Conservation (phyloP, 2,113 vertebrate species). For the Xyrauchen texanus region DNA sequence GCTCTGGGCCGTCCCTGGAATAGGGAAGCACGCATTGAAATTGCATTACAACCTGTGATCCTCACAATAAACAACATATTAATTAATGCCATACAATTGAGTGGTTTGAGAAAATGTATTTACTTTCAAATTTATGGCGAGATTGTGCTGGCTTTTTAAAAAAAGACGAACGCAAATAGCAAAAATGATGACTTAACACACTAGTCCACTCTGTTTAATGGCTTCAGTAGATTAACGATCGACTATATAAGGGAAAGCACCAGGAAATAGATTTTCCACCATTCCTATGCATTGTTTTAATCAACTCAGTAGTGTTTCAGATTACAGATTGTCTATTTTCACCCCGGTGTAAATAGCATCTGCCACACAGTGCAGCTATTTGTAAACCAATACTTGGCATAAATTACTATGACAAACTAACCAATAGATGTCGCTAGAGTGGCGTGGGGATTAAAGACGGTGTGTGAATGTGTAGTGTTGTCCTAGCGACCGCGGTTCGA, state of each 20-base stretch:
- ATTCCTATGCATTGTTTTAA: slow-evolving; percentile 42
- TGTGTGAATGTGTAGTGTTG: too few species aligned
- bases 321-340: slow-evolving; percentile 6
- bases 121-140: slow-evolving; percentile 47
- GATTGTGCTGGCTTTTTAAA: slow-evolving; percentile 56
- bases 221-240: slow-evolving; percentile 53
- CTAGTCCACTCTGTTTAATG: slow-evolving; percentile 49
- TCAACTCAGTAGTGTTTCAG: slow-evolving; percentile 20
- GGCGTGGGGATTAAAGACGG: too few species aligned
- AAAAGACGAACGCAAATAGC: slow-evolving; percentile 45
- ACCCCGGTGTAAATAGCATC: too few species aligned
- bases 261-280: slow-evolving; percentile 27
- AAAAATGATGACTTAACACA: slow-evolving; percentile 54
- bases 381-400: background rate
- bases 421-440: too few species aligned
- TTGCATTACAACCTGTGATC: slow-evolving; percentile 36
- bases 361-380: too few species aligned
- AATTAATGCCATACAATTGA: slow-evolving; percentile 40
- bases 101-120: slow-evolving; percentile 51
- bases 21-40: slow-evolving; percentile 43
- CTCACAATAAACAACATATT: slow-evolving; percentile 46
- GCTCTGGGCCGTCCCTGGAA: slow-evolving; percentile 90
- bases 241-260: slow-evolving; percentile 43
- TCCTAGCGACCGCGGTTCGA: too few species aligned
- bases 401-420: too few species aligned